Base-by-base conservation (phyloP, 1,140 invertebrate genomes). In the Drosophila biarmipes region DNA sequence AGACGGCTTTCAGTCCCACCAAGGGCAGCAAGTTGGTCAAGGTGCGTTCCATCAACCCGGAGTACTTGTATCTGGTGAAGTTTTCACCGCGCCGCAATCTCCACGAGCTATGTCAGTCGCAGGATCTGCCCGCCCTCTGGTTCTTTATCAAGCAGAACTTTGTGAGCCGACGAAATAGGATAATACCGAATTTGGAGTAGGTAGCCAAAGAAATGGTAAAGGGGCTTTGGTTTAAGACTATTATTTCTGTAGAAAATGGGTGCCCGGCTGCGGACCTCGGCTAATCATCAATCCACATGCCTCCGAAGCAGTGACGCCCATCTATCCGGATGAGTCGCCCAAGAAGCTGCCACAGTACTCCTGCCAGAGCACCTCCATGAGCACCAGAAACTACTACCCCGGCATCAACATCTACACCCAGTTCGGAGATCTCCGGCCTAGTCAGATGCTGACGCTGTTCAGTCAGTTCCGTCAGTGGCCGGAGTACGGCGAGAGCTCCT, bases 341-440 rank as follows among this genome's bases (percentile, higher is more conserved):
- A 57, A 92, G 2, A 57, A 79, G 3, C 19, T 91, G 51, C 91
- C 91, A 0, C 58, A 71, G 27, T 92, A 78, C 56, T 75, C 90
- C n/a, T 79, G 31, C 10, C 78, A 24, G 4, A 80, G 90, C 48
- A 81, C 62, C 6, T 76, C 68, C 0, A 89, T 92, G 62, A 86
- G 54, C 37, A 59, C 35, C 0, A 49, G 48, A 0, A 92, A 92
- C 35, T 82, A 90, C 42, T 92, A 93, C 53, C 93, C 94, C 11
- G 94, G 93, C 37, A 93, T 94, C 63, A 94, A 94, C 14, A 94
- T 95, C 37, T 95, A 94, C 68, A 95, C 94, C 1, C 92, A 94
- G 76, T 95, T 95, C 84, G 94, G 94, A 3, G 94, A 94, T 73
- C 84, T 95, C 0, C 92, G 85, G 45, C 92, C 94, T 14, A 81